Base-by-base conservation (phyloP, 2,797 vertebrate genomes). In the Euthynnus affinis region DNA sequence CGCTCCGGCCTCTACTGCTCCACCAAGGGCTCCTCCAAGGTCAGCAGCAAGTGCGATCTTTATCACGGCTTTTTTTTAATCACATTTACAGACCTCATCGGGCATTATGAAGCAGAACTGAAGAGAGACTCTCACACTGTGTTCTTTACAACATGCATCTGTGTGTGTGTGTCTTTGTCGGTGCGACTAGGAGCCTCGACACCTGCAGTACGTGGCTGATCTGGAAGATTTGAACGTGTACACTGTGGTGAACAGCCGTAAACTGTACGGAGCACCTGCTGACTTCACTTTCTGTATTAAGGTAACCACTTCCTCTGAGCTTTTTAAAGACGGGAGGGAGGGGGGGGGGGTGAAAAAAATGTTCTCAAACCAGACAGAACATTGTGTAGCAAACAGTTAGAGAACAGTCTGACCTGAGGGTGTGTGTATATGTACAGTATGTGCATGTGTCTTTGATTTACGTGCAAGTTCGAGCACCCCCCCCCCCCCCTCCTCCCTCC, bases 1-100 rank as follows among this genome's bases (percentile, higher is more conserved):
- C 96, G 96, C 37, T 99, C 98, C 0, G 98, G 98, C 17, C 96
- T 99, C 77, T 99, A 99, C 91, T 96, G 94, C 92, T 98, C 98
- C 89, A 94, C 93, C 84, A 99, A 99, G 70, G 97, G 97, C 80
- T 96, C 95, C 13, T 98, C 98, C 59, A 98, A 98, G 96, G 98
- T 98, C 84, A 91, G 94, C n/a, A n/a, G n/a, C 1, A 1, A 23
- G 32, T 23, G 40, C 48, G 42, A 23, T 27, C 29, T 18, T 2
- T 23, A 5, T 23, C 1, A 0, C 29, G 48, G 25, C 53, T 12
- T 46, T n/a, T n/a, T n/a, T n/a, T 48, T 18, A 22, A 10, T 53
- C 29, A 32, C 34, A 60, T 0, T 56, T n/a, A 27, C 23, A 1
- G 9, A n/a, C n/a, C n/a, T n/a, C n/a, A n/a, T n/a, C n/a, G n/a